Percentiles rank a stretch among this genome's conserved stretches.
Evolutionary conservation across 1,140 invertebrate species (phyloP).

Genomic region (Spodoptera frugiperda): DNA sequence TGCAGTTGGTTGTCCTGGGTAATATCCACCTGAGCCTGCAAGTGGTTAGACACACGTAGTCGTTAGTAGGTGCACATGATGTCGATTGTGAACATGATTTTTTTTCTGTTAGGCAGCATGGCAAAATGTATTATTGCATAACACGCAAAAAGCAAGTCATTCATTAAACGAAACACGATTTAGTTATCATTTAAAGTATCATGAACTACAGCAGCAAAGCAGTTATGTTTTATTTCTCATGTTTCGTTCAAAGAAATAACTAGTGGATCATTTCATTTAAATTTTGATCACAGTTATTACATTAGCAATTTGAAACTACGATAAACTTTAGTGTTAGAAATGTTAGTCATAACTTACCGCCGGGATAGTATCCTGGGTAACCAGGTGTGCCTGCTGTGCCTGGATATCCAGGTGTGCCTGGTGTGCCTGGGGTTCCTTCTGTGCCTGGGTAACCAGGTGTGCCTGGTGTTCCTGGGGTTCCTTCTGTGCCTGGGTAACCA

Average conservation of each 20-base stretch:
- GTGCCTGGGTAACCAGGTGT: not conserved
- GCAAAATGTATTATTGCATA: too few relatives aligned
- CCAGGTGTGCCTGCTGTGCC: conserved; percentile 4
- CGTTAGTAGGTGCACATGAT: not conserved
- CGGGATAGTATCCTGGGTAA: conserved; percentile 20
- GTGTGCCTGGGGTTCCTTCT: not conserved
- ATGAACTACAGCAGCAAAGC: too few relatives aligned
- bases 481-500: not conserved
- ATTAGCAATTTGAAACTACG: not conserved
- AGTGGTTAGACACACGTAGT: conserved; percentile 21
- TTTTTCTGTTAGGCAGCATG: too few relatives aligned
- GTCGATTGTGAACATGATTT: not conserved
- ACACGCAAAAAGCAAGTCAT: too few relatives aligned
- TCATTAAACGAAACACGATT: too few relatives aligned
- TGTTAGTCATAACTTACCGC: conserved; percentile 17
- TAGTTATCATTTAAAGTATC: too few relatives aligned
- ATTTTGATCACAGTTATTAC: not conserved
- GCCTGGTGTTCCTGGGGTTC: not conserved
- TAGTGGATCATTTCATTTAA: too few relatives aligned
- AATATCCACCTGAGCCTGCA: conserved; percentile 13
- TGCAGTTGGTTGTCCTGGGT: conserved; percentile 20
- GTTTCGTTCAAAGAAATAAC: too few relatives aligned
- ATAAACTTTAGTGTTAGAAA: not conserved
- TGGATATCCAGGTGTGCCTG: not conserved
- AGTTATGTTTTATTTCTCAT: too few relatives aligned